Evolutionary conservation across 2,888 invertebrate species (phyloP), one percentile per base, ranked within the genome.

Genomic region (Buathra laborator): DNA sequence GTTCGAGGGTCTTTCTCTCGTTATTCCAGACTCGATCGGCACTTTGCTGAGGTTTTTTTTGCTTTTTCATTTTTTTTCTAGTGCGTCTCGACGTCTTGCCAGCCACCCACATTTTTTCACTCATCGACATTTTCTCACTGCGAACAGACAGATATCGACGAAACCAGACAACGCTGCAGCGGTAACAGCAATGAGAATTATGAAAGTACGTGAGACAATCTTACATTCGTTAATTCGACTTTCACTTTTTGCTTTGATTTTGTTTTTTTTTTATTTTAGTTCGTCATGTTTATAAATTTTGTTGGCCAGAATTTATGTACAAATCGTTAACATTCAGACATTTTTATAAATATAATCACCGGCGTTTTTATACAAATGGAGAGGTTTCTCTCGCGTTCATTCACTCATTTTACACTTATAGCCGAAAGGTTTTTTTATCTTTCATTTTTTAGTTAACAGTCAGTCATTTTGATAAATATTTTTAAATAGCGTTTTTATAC

Each of bases 81-180:
- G 62, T 66, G 9, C 48, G 5, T 29, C 48, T 37, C 0, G 56
- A 43, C 56, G 72, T 56, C 44, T 44, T 19, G 56, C 56, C 75
- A 56, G 51, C 79, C 83, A 62, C 68, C 70, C 79, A 78, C 72
- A 74, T 10, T 75, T 75, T 71, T 79, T 67, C 72, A 53, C 44
- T 56, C 19, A 51, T 53, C 76, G 56, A 75, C 74, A 75, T 70
- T 81, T 76, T 84, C 84, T 76, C 84, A 72, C 67, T 24, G 71
- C 7, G 56, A 84, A 70, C 56, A 51, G 32, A 62, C 43, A 62
- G 72, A 72, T 75, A 80, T 71, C 75, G 44, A n/a, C 70, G 37
- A 64, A 68, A 46, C 24, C 56, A 78, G 68, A 83, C 70, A 48
- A 32, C 66, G 75, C 68, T 37, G 32, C 62, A 51, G 62, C 79